Evolutionary conservation across 2,797 vertebrate species (phyloP).

Genomic region (Okamejei kenojei): DNA sequence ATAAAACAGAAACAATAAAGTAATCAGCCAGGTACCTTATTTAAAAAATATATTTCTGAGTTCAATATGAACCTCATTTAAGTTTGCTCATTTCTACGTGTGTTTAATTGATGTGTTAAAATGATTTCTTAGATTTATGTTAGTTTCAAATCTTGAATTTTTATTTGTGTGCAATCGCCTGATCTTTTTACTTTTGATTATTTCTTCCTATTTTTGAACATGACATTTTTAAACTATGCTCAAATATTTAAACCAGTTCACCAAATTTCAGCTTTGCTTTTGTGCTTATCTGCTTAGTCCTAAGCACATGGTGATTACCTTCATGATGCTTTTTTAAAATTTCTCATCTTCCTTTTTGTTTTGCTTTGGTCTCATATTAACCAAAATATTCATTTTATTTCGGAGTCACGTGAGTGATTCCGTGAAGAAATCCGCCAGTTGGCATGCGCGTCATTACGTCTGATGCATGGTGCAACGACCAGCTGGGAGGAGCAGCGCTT

Average conservation of each 20-base stretch:
- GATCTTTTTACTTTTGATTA: neutral
- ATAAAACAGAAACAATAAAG: neutral
- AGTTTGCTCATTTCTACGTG: neutral
- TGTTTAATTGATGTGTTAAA: neutral
- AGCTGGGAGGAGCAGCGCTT: too few relatives aligned
- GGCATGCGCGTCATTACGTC: too few relatives aligned
- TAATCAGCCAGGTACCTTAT: neutral
- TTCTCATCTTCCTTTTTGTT: neutral
- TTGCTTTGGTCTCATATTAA: neutral
- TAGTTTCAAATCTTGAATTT: neutral
- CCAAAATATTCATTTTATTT: neutral
- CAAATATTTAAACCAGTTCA: neutral
- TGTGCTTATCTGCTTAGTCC: neutral
- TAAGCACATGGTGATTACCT: neutral
- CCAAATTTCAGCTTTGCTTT: neutral
- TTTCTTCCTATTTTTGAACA: neutral
- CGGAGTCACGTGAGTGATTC: too few relatives aligned
- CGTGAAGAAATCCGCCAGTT: too few relatives aligned
- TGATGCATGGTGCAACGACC: too few relatives aligned
- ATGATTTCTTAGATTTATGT: neutral
- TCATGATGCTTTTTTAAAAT: neutral
- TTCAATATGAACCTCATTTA: neutral
- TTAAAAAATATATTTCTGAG: neutral
- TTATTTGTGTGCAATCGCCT: too few relatives aligned
- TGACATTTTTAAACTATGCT: neutral